phyloP scores from a whole-genome alignment of 2,888 invertebrate genomes.

The Melanargia galathea region DNA sequence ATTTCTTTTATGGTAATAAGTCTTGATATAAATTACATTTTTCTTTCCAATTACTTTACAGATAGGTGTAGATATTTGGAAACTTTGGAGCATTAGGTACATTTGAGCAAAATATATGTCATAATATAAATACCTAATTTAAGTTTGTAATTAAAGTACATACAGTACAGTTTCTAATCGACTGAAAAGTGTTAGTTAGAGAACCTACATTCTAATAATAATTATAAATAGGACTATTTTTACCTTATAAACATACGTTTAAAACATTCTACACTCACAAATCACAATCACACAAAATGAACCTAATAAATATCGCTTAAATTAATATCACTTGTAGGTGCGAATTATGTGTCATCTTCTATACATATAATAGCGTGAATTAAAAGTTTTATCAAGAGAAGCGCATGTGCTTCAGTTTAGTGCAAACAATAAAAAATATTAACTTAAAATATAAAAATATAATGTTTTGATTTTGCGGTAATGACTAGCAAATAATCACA shows the following conservation, averaged over 20 bases:
- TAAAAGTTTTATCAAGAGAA: conserved; percentile 14
- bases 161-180: conserved; percentile 42
- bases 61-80: too few species aligned
- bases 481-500: conserved; percentile 63
- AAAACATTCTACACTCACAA: conserved; percentile 49
- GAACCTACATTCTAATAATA: conserved; percentile 51
- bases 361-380: neutral
- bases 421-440: conserved; percentile 12
- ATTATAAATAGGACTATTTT: neutral
- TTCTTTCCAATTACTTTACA: conserved; percentile 1
- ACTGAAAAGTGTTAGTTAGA: conserved; percentile 47
- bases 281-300: conserved; percentile 68
- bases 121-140: conserved; percentile 24
- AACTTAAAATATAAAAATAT: conserved; percentile 1
- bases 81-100: conserved; percentile 13
- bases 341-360: conserved; percentile 45
- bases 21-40: neutral
- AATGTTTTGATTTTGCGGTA: conserved; percentile 12
- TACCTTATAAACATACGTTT: too few species aligned
- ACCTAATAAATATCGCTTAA: conserved; percentile 72
- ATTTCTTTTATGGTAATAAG: neutral
- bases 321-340: conserved; percentile 80
- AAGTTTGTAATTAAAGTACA: conserved; percentile 40
- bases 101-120: conserved; percentile 38
- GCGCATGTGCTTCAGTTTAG: conserved; percentile 4